Conservation (phyloP, 2,888 invertebrate species). For the Pseudococcus viburni region DNA sequence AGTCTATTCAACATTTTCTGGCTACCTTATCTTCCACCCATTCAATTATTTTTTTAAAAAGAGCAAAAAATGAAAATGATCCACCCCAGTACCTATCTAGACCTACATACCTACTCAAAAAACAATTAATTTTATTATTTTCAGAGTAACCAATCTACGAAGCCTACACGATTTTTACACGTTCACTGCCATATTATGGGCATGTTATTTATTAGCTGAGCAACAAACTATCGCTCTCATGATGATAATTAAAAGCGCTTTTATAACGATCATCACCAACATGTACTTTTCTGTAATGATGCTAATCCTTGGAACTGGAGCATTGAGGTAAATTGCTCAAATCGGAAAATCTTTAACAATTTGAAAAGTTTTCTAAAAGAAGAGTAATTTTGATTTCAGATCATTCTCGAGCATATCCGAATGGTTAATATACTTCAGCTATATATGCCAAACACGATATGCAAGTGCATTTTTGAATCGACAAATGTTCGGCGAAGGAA, state of each 20-base stretch:
- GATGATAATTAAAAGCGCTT: constrained; percentile 84
- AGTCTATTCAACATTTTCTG: no score
- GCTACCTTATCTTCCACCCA: no score
- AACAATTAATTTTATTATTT: not conserved
- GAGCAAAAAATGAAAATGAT: no score
- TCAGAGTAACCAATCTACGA: constrained; percentile 76
- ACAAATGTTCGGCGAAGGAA: constrained; percentile 76
- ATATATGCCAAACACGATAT: constrained; percentile 85
- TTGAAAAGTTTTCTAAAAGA: no score
- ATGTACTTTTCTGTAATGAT: constrained; percentile 83
- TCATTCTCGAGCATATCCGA: constrained; percentile 85
- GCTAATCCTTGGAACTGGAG: constrained; percentile 79
- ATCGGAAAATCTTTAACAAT: no score
- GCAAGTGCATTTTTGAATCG: constrained; percentile 83
- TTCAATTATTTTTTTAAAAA: no score
- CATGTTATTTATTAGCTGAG: constrained; percentile 87
- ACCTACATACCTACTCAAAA: no score
- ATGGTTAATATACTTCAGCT: constrained; percentile 86
- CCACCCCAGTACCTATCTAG: no score
- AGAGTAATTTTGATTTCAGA: constrained; percentile 72
- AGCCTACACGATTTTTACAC: constrained; percentile 77
- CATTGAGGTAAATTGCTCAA: constrained; percentile 77
- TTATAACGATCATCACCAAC: constrained; percentile 83
- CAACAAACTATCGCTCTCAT: constrained; percentile 87
- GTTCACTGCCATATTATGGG: constrained; percentile 83